Conservation (phyloP, 92 coral and sea anemone species). For the Parazoanthus swiftii region DNA sequence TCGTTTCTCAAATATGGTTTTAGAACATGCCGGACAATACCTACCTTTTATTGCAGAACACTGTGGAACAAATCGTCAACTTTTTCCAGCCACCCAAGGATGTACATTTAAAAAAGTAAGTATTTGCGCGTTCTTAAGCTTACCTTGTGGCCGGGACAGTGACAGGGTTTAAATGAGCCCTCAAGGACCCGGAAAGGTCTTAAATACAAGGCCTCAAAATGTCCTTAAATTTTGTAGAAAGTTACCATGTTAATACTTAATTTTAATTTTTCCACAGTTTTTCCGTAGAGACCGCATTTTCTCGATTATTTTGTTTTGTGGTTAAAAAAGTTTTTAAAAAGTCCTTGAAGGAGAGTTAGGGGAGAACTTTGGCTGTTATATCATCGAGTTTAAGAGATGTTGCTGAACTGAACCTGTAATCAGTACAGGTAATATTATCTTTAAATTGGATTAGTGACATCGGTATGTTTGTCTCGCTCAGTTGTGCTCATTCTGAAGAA, state of each 20-base stretch:
- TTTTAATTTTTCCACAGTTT: background rate
- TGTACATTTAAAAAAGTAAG: conserved; percentile 90
- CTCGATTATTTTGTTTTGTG: background rate
- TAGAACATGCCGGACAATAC: background rate
- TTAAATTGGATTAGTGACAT: background rate
- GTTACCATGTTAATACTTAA: background rate
- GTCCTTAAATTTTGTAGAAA: background rate
- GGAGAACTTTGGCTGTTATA: background rate
- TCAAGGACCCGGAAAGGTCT: background rate
- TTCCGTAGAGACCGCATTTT: background rate
- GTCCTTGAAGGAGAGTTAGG: background rate
- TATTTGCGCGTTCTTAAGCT: background rate
- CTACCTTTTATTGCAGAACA: conserved; percentile 57
- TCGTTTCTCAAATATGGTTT: background rate
- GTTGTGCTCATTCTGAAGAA: background rate
- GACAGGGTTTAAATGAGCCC: no score
- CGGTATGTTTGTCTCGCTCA: background rate
- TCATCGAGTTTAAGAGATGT: background rate
- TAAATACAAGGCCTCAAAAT: no score
- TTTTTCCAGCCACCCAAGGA: conserved; percentile 95
- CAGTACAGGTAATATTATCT: background rate
- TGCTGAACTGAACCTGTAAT: background rate
- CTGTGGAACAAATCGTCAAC: conserved; percentile 75
- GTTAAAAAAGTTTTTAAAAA: background rate
- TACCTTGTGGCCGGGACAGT: background rate